Evolutionary conservation across 1,140 invertebrate species (phyloP).

Genomic region (Drusus annulatus): DNA sequence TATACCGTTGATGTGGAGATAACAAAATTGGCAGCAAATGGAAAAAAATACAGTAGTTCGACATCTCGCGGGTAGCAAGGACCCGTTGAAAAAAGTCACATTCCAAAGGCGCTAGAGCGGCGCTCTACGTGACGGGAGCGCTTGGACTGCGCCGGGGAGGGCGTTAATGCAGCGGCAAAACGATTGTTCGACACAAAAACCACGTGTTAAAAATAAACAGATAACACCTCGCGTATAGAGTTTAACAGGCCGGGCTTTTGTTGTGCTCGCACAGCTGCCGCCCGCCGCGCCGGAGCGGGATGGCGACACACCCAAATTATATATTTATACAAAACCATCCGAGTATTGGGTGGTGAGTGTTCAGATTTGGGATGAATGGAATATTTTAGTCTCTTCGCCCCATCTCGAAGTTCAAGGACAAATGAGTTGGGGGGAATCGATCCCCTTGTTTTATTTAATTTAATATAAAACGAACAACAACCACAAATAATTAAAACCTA

Average conservation of each 20-base stretch:
- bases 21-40: no score
- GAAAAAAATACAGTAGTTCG: no score
- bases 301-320: background rate
- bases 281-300: background rate
- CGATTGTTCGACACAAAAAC: slow-evolving; percentile 31
- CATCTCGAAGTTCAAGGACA: no score
- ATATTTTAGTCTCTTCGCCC: no score
- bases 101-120: background rate
- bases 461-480: no score
- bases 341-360: no score
- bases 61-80: background rate
- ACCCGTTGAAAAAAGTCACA: background rate
- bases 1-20: no score
- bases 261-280: background rate
- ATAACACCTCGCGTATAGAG: slow-evolving; percentile 24
- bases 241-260: background rate
- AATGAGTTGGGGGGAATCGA: no score
- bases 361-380: no score
- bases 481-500: no score
- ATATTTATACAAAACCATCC: no score
- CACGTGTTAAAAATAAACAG: slow-evolving; percentile 34
- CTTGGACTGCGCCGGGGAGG: slow-evolving; percentile 23
- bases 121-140: slow-evolving; percentile 1
- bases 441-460: no score
- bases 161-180: slow-evolving; percentile 29